These are phyloP conservation scores for Pheosia gnoma DNA, from an alignment of 2,888 invertebrate species.

Conservation along the genomic window DNA sequence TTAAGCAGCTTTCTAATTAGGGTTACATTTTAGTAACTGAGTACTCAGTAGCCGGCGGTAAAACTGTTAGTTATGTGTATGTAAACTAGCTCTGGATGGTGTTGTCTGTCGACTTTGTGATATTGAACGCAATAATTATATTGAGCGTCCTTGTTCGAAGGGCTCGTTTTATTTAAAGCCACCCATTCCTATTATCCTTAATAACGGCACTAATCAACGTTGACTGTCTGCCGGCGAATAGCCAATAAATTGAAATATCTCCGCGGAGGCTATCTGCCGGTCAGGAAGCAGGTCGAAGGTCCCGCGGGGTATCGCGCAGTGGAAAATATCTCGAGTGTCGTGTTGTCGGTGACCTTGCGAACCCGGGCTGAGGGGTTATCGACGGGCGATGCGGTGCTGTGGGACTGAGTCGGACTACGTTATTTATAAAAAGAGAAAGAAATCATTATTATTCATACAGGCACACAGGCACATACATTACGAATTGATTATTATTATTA, in stretches of 20 bases:
- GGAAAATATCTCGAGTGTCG: conserved; percentile 36
- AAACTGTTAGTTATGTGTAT: too few species aligned
- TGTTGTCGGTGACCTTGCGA: conserved; percentile 32
- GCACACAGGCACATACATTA: too few species aligned
- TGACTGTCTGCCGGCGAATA: conserved; percentile 1
- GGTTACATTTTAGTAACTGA: too few species aligned
- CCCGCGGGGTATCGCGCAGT: conserved; percentile 44
- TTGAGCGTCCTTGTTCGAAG: too few species aligned
- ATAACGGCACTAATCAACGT: not conserved
- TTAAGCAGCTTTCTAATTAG: too few species aligned
- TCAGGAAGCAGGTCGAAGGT: conserved; percentile 20
- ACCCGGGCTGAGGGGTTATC: conserved; percentile 25
- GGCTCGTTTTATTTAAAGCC: too few species aligned
- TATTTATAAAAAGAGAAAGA: not conserved
- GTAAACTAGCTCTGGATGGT: too few species aligned
- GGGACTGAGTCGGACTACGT: conserved; percentile 7
- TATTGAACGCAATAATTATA: too few species aligned
- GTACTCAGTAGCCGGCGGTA: too few species aligned
- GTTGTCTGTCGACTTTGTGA: too few species aligned
- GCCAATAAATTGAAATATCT: conserved; percentile 55
- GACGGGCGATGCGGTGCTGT: not conserved
- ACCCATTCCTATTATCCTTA: not conserved
- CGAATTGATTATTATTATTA: too few species aligned
- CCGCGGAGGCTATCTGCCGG: conserved; percentile 38
- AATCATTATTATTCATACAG: too few species aligned